Percentiles rank a stretch among this genome's conserved stretches.
These are phyloP conservation scores for Sicus ferrugineus DNA, from an alignment of 2,888 invertebrate species.

Conservation along the genomic window DNA sequence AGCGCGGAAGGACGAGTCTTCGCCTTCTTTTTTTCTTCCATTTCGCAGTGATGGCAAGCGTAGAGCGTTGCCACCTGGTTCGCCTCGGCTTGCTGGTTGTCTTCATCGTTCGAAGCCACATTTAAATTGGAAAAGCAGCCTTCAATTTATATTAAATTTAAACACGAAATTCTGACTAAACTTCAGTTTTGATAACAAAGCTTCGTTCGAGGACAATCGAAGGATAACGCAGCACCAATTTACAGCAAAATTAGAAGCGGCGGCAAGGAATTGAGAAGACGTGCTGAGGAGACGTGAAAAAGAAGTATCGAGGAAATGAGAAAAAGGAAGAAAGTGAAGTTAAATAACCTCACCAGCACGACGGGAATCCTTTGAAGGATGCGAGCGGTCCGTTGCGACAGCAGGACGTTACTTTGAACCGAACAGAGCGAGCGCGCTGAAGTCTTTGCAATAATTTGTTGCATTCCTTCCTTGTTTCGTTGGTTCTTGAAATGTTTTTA, in stretches of 20 bases:
- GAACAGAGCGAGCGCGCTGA: too few relatives aligned
- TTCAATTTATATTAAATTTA: background rate
- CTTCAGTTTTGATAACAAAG: background rate
- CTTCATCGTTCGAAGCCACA: background rate
- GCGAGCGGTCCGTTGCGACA: too few relatives aligned
- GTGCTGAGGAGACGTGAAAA: too few relatives aligned
- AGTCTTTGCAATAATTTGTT: too few relatives aligned
- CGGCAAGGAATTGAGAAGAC: too few relatives aligned
- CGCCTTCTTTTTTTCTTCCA: background rate
- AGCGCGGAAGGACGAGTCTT: background rate
- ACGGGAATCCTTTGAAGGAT: background rate
- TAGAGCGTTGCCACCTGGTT: background rate
- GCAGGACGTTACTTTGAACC: too few relatives aligned
- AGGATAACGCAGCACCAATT: background rate
- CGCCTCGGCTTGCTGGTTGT: background rate
- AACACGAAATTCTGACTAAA: background rate
- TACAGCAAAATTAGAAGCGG: too few relatives aligned
- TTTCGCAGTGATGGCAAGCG: background rate
- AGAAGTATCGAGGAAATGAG: background rate
- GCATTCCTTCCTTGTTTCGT: too few relatives aligned
- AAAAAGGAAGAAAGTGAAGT: background rate
- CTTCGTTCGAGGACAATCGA: background rate
- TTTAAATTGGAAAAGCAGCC: background rate
- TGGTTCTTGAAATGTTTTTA: too few relatives aligned
- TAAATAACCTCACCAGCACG: background rate